Evolutionary conservation across 2,797 vertebrate species (phyloP).

Genomic region (Chaetodon trifasciatus): DNA sequence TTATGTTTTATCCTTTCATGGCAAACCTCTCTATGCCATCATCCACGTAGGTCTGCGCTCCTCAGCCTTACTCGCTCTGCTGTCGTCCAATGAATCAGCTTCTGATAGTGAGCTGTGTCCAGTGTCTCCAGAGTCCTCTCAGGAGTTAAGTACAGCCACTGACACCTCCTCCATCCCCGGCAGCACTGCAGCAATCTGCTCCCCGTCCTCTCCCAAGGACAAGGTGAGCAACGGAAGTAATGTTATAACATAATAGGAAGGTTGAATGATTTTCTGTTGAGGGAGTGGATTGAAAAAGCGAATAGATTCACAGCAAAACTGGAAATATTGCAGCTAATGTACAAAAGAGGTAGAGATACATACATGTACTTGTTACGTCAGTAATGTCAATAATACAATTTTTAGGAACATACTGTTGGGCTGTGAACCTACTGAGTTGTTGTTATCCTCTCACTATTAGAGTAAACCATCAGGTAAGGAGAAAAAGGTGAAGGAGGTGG

Average conservation of each 20-base stretch:
- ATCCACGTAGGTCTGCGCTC: conserved; percentile 87
- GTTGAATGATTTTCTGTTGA: neutral
- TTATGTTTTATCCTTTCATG: neutral
- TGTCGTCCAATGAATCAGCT: conserved; percentile 88
- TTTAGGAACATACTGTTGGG: neutral
- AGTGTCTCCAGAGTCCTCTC: conserved; percentile 77
- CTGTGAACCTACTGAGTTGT: neutral
- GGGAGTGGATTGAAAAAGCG: neutral
- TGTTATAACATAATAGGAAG: neutral
- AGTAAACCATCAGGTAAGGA: conserved; percentile 67
- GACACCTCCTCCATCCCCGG: conserved; percentile 84
- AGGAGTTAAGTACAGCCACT: conserved; percentile 82
- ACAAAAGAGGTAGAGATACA: neutral
- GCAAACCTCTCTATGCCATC: neutral
- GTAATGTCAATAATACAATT: neutral
- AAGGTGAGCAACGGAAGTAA: conserved; percentile 66
- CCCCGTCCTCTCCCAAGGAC: conserved; percentile 80
- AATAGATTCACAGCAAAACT: neutral
- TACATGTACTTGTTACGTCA: neutral
- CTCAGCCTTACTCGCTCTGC: conserved; percentile 90
- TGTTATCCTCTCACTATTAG: conserved; percentile 42
- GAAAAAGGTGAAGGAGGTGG: conserved; percentile 56
- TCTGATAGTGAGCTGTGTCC: conserved; percentile 82
- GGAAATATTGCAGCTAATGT: neutral
- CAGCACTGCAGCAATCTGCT: conserved; percentile 86